phyloP scores from a whole-genome alignment of 2,113 vertebrate species.

The Butorides virescens region DNA sequence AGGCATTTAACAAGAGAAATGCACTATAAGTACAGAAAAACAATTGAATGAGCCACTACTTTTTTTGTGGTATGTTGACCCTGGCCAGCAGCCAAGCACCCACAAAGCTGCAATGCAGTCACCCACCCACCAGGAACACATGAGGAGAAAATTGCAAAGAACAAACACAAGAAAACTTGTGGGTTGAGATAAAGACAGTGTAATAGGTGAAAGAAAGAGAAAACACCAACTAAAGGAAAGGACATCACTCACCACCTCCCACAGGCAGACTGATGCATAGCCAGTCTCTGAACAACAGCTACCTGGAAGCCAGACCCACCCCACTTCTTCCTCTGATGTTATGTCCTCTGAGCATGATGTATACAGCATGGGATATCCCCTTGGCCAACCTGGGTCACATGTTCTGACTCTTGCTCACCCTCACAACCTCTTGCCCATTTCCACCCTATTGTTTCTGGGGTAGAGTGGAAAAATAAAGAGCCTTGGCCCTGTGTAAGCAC shows the following conservation, averaged over 20 bases:
- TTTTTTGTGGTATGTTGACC: not conserved
- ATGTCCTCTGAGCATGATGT: not conserved
- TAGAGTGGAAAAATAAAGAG: not conserved
- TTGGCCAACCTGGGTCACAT: not conserved
- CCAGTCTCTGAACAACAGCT: not conserved
- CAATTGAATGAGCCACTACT: not conserved
- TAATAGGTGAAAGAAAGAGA: not conserved
- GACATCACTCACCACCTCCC: not conserved
- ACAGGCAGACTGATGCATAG: not conserved
- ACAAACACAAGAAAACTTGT: not conserved
- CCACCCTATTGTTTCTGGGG: not conserved
- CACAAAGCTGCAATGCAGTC: not conserved
- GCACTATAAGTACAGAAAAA: not conserved
- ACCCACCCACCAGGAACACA: not conserved
- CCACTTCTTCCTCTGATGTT: not conserved
- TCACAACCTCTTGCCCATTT: not conserved
- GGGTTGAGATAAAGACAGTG: not conserved
- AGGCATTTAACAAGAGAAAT: not conserved
- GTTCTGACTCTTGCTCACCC: not conserved
- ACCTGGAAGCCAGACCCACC: not conserved
- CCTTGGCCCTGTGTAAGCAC: not conserved
- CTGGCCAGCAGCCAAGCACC: not conserved
- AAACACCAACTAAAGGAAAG: not conserved
- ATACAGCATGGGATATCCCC: not conserved
- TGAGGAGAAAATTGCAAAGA: not conserved